A percentile compares a stretch with the other conserved stretches of the same genome.
Conservation (phyloP, 2,888 invertebrate genomes). For the Nephrocerus scutellatus region DNA sequence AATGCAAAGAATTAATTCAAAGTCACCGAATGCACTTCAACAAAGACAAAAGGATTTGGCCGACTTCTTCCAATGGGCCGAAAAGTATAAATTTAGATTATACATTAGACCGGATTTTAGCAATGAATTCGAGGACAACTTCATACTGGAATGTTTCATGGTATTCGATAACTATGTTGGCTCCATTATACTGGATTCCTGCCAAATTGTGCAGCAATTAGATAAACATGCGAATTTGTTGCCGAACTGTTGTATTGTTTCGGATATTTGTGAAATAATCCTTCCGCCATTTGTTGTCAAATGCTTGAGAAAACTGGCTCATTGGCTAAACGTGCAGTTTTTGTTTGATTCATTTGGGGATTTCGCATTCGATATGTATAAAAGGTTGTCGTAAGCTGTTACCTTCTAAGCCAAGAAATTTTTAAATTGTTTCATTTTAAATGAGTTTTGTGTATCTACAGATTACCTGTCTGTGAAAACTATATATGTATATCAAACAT, state of each 20-base stretch:
- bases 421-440: too few relatives aligned
- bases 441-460: too few relatives aligned
- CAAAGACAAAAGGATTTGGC: slow-evolving; percentile 1
- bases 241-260: slow-evolving; percentile 17
- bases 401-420: too few relatives aligned
- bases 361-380: slow-evolving; percentile 21
- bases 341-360: slow-evolving; percentile 24
- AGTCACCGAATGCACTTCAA: slow-evolving; percentile 5
- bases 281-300: slow-evolving; percentile 14
- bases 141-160: slow-evolving; percentile 16
- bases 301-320: slow-evolving; percentile 10
- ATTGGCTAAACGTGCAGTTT: slow-evolving; percentile 19
- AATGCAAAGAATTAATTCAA: not conserved
- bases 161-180: slow-evolving; percentile 21
- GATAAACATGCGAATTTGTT: slow-evolving; percentile 15
- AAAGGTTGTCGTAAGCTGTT: slow-evolving; percentile 12
- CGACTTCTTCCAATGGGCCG: slow-evolving; percentile 20
- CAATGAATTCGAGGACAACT: not conserved
- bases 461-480: too few relatives aligned
- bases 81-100: slow-evolving; percentile 18
- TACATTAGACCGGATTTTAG: slow-evolving; percentile 21
- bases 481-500: too few relatives aligned
- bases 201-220: slow-evolving; percentile 15
- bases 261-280: slow-evolving; percentile 22
- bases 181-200: slow-evolving; percentile 13